phyloP scores from a whole-genome alignment of 2,888 invertebrate genomes.

The Diaprepes abbreviatus region DNA sequence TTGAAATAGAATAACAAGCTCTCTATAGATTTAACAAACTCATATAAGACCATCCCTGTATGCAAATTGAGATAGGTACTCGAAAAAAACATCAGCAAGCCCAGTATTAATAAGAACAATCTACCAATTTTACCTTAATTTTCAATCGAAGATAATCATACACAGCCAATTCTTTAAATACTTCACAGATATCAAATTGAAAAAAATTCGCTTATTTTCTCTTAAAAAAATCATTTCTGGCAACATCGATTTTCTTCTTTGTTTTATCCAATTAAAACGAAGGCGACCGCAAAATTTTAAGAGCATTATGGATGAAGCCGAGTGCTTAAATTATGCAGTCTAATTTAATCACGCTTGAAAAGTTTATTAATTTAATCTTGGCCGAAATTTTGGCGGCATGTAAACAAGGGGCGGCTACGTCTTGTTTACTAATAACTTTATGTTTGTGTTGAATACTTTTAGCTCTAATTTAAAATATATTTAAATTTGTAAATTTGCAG shows the following conservation, averaged over 20 bases:
- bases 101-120: no score
- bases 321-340: conserved; percentile 46
- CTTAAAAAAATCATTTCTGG: conserved; percentile 14
- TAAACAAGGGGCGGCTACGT: conserved; percentile 30
- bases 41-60: no score
- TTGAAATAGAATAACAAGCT: no score
- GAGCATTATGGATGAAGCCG: conserved; percentile 56
- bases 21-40: no score
- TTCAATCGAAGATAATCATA: no score
- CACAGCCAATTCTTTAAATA: no score
- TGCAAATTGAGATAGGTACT: no score
- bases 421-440: conserved; percentile 16
- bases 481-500: neutral
- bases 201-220: no score
- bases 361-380: conserved; percentile 50
- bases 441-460: conserved; percentile 2
- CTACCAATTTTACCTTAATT: no score
- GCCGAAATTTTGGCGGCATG: conserved; percentile 39
- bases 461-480: neutral
- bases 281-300: conserved; percentile 65
- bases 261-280: conserved; percentile 65
- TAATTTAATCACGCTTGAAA: conserved; percentile 50
- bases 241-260: conserved; percentile 58
- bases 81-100: no score
- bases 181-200: no score